A percentile compares a stretch with the other conserved stretches of the same genome.
phyloP scores from a whole-genome alignment of 2,888 invertebrate genomes.

The Cataglyphis altisquamis region DNA sequence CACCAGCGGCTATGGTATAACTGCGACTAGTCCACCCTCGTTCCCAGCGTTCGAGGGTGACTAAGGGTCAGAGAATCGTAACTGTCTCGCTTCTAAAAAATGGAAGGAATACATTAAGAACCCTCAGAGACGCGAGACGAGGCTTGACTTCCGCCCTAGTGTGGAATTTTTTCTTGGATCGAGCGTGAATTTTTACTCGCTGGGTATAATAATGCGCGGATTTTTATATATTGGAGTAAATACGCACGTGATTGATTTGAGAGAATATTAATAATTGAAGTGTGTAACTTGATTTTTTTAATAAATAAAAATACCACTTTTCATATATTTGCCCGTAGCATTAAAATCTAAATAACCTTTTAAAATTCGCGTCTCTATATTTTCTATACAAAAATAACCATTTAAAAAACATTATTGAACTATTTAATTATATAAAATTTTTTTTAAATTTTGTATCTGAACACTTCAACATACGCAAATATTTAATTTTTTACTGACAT shows the following conservation, averaged over 20 bases:
- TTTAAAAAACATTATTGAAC: background rate
- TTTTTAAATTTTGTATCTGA: background rate
- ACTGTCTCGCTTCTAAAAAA: slow-evolving; percentile 75
- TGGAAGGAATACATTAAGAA: slow-evolving; percentile 76
- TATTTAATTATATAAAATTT: background rate
- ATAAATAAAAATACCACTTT: background rate
- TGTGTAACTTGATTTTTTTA: background rate
- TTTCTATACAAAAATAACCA: background rate
- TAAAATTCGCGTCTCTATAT: background rate
- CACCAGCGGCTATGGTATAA: slow-evolving; percentile 75
- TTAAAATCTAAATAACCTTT: background rate
- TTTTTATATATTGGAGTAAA: background rate
- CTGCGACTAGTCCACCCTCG: slow-evolving; percentile 75
- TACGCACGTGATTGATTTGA: background rate
- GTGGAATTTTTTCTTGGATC: slow-evolving; percentile 60
- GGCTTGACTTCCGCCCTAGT: slow-evolving; percentile 21
- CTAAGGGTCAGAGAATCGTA: slow-evolving; percentile 76
- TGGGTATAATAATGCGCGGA: slow-evolving; percentile 5
- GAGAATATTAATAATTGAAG: slow-evolving; percentile 4
- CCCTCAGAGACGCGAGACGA: slow-evolving; percentile 23
- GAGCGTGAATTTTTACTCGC: slow-evolving; percentile 41
- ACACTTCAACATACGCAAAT: background rate
- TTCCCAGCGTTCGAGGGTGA: slow-evolving; percentile 75
- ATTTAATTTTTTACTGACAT: background rate
- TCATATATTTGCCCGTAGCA: background rate